Evolutionary conservation across 2,888 invertebrate species (phyloP).

Genomic region (Oscheius sp.): DNA sequence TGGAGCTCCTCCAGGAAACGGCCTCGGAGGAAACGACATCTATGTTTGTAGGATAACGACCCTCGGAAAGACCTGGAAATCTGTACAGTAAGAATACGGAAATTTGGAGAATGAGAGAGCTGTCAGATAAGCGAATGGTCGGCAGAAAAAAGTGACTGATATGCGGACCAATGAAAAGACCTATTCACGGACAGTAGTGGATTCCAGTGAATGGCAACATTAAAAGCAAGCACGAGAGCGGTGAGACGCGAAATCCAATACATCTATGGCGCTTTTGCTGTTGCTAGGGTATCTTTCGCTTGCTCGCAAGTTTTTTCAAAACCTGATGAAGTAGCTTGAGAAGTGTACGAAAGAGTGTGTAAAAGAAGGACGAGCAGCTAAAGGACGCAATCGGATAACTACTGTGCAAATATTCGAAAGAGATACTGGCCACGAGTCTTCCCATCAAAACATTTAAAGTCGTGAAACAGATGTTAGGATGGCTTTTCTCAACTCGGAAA

Average conservation of each 20-base stretch:
- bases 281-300: too few relatives aligned
- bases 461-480: slow-evolving; percentile 14
- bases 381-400: too few relatives aligned
- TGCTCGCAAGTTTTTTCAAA: background rate
- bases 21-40: slow-evolving; percentile 50
- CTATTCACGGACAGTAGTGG: background rate
- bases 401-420: too few relatives aligned
- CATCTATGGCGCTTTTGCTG: background rate
- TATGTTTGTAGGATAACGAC: background rate
- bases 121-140: background rate
- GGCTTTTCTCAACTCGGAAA: too few relatives aligned
- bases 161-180: background rate
- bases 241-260: background rate
- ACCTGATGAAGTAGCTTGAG: background rate
- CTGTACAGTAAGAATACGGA: too few relatives aligned
- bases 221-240: background rate
- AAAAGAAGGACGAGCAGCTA: too few relatives aligned
- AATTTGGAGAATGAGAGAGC: background rate
- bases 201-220: background rate
- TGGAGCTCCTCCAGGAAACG: slow-evolving; percentile 40
- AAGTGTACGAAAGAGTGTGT: background rate
- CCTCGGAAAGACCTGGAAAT: background rate
- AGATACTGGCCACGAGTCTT: too few relatives aligned
- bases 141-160: background rate
- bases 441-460: background rate